Base-by-base conservation (phyloP, 2,888 invertebrate species). In the Epirrhoe tristata region DNA sequence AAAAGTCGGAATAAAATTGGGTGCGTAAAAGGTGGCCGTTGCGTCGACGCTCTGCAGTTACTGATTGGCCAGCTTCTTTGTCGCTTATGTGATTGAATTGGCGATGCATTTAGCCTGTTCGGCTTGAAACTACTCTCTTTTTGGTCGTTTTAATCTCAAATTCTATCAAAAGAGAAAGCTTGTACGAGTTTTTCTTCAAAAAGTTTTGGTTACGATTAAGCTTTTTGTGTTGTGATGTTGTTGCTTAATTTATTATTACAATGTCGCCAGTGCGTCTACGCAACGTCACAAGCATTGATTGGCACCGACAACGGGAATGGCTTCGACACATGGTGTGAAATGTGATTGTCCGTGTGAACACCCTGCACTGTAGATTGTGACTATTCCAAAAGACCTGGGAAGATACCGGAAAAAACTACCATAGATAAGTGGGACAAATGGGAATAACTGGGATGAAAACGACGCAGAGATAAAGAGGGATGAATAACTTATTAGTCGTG, bases 1-100 rank as follows among this genome's bases (percentile, higher is more conserved):
- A 62, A 93, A 93, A 93, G 93, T 93, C 84, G 93, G 93, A 81
- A 93, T 93, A 86, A 93, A 92, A 88, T 87, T 93, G 92, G 93
- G 94, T 94, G 93, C 93, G 93, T 94, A 93, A 79, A 77, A 78
- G 77, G 85, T 86, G 89, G 84, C 87, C 78, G 90, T 92, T 92
- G 93, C 92, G 91, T 89, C 89, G 91, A 87, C 92, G 91, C 90
- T 83, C 91, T 91, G 90, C 89, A 82, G 24, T 76, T 48, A 48
- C 48, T 58, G 65, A 74, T 75, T 68, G 69, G 71, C 66, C 67
- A 68, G 78, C 79, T 80, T 83, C 66, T 79, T 75, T 77, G 43
- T n/a, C 14, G 84, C 85, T 84, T 81, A 62, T 72, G 64, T 50
- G 63, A 66, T 62, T 67, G 58, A 67, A 74, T 77, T 69, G 74